Percentiles rank a stretch among this genome's conserved stretches.
Evolutionary conservation across 2,888 invertebrate species (phyloP).

Genomic region (Athripsodes cinereus): DNA sequence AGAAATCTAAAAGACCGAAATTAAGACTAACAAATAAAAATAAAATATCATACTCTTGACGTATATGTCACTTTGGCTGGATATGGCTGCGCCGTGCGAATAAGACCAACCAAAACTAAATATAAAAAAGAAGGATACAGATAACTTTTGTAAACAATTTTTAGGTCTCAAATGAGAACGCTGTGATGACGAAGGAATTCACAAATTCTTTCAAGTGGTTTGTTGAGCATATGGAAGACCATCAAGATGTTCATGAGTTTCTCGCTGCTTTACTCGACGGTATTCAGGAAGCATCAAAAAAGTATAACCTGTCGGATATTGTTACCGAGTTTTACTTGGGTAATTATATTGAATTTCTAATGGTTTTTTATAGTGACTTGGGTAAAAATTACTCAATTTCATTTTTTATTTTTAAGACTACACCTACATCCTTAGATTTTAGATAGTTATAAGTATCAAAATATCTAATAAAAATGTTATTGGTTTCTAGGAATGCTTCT

Average conservation of each 20-base stretch:
- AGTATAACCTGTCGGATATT: constrained; percentile 73
- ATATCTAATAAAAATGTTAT: no score
- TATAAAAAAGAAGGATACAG: no score
- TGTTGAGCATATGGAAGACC: constrained; percentile 84
- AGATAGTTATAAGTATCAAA: no score
- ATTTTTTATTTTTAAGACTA: not conserved
- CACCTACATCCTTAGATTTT: not conserved
- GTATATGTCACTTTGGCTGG: no score
- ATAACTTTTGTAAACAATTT: no score
- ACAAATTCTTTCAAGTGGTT: constrained; percentile 90
- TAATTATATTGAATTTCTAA: not conserved
- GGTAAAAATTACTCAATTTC: not conserved
- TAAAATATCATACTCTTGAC: no score
- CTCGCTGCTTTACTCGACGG: constrained; percentile 90
- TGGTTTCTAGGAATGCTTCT: not conserved
- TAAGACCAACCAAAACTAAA: no score
- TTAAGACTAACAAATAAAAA: no score
- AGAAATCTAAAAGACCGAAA: no score
- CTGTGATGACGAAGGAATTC: constrained; percentile 81
- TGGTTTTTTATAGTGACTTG: not conserved
- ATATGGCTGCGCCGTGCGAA: no score
- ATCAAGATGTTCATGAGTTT: constrained; percentile 87
- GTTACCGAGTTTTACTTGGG: constrained; percentile 74
- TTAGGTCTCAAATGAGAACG: constrained; percentile 68
- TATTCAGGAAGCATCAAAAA: constrained; percentile 74